These are phyloP conservation scores for Mya arenaria DNA, from an alignment of 1,140 invertebrate species.

Conservation along the genomic window DNA sequence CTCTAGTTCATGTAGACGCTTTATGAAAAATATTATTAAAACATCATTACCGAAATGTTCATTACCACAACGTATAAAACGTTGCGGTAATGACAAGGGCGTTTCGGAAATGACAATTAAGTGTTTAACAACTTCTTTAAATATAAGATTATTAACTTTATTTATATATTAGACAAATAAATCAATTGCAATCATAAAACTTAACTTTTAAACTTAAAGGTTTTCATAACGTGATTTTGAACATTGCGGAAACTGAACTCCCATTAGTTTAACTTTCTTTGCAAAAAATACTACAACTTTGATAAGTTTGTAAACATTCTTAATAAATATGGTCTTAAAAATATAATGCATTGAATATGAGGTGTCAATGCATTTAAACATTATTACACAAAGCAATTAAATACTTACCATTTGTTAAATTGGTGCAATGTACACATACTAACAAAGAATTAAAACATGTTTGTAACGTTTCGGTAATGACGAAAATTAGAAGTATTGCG, in stretches of 20 bases:
- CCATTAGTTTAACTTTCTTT: neutral
- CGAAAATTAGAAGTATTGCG: too few relatives aligned
- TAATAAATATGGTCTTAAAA: too few relatives aligned
- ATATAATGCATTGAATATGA: too few relatives aligned
- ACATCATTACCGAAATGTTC: constrained; percentile 22
- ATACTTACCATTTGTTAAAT: too few relatives aligned
- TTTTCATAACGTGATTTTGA: neutral
- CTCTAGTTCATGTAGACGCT: too few relatives aligned
- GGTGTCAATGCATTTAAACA: too few relatives aligned
- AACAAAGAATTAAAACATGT: too few relatives aligned
- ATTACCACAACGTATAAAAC: neutral
- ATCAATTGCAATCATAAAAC: neutral
- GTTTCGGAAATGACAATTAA: neutral
- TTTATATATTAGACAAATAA: neutral
- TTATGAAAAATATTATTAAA: too few relatives aligned
- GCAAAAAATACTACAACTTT: neutral
- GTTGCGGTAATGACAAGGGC: constrained; percentile 24
- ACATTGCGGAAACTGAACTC: neutral
- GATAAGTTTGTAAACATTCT: too few relatives aligned
- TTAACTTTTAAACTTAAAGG: neutral
- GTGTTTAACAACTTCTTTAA: neutral
- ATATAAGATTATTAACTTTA: neutral
- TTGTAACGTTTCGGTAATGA: too few relatives aligned
- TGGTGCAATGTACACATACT: too few relatives aligned
- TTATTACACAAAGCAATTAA: too few relatives aligned